A percentile compares a stretch with the other conserved stretches of the same genome.
phyloP scores from a whole-genome alignment of 2,113 vertebrate species.

The Eudorcas thomsonii region DNA sequence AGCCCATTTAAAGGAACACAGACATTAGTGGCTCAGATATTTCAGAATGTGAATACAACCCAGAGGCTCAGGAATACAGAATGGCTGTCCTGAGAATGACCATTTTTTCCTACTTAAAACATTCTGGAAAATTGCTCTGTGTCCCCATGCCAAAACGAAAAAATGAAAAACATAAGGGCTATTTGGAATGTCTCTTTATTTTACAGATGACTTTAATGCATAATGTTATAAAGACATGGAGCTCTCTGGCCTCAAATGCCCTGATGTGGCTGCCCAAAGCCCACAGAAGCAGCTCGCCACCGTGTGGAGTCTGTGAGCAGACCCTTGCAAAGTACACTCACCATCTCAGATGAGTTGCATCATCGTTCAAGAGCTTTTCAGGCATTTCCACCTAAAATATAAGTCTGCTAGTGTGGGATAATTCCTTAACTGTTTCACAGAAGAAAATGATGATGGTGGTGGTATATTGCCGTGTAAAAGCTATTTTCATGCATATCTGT shows the following conservation, averaged over 20 bases:
- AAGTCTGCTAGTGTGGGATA: background rate
- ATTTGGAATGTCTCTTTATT: slow-evolving; percentile 78
- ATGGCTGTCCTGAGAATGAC: slow-evolving; percentile 67
- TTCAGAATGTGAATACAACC: slow-evolving; percentile 66
- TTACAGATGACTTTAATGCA: slow-evolving; percentile 79
- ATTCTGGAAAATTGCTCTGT: slow-evolving; percentile 76
- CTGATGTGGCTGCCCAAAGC: background rate
- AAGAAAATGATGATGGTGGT: background rate
- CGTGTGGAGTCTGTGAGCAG: background rate
- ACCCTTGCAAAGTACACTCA: background rate
- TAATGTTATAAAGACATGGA: slow-evolving; percentile 78
- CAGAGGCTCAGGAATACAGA: slow-evolving; percentile 54
- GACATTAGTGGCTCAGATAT: slow-evolving; percentile 59
- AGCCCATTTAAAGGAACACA: slow-evolving; percentile 72
- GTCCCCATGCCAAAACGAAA: slow-evolving; percentile 76
- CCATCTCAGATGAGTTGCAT: background rate
- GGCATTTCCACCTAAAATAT: background rate
- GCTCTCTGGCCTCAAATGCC: slow-evolving; percentile 73
- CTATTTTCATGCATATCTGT: background rate
- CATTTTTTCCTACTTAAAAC: slow-evolving; percentile 70
- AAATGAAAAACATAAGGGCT: slow-evolving; percentile 78
- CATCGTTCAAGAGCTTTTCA: background rate
- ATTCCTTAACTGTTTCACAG: background rate
- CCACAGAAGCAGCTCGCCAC: background rate
- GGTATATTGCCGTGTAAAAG: background rate